Conservation (phyloP, 2,888 invertebrate genomes). For the Eupithecia vulgata region DNA sequence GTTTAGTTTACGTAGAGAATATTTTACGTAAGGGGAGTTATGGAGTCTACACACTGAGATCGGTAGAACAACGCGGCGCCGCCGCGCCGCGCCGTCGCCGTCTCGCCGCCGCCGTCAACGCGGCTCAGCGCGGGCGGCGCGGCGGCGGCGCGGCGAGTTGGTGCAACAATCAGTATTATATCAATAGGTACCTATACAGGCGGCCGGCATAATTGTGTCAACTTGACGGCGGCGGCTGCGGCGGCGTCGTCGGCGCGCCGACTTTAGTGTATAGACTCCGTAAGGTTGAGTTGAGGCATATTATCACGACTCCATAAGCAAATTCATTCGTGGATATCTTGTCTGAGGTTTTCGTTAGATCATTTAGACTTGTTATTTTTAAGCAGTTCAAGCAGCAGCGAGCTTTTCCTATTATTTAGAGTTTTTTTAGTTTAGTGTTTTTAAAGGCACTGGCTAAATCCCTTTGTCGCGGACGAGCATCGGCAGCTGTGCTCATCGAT, state of each 20-base stretch:
- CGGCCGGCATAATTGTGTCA: not conserved
- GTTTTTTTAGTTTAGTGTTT: not conserved
- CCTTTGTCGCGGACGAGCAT: not conserved
- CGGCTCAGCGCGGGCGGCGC: too few relatives aligned
- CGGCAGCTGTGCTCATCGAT: not conserved
- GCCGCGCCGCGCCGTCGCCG: too few relatives aligned
- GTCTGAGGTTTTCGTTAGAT: not conserved
- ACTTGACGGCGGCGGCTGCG: not conserved
- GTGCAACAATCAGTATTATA: not conserved
- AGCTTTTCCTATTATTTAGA: not conserved
- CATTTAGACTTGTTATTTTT: not conserved
- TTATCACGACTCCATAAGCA: not conserved
- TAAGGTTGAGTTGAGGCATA: not conserved
- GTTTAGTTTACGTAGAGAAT: slow-evolving; percentile 1
- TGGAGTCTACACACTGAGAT: not conserved
- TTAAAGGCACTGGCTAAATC: not conserved
- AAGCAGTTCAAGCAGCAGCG: not conserved
- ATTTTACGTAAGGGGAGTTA: not conserved
- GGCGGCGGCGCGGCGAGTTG: not conserved
- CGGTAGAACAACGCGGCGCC: not conserved
- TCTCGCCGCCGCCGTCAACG: too few relatives aligned
- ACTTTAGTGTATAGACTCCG: not conserved
- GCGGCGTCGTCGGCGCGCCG: too few relatives aligned
- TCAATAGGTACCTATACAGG: too few relatives aligned
- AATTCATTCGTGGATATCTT: not conserved